phyloP scores from a whole-genome alignment of 2,797 vertebrate species.

The Spea hammondii region DNA sequence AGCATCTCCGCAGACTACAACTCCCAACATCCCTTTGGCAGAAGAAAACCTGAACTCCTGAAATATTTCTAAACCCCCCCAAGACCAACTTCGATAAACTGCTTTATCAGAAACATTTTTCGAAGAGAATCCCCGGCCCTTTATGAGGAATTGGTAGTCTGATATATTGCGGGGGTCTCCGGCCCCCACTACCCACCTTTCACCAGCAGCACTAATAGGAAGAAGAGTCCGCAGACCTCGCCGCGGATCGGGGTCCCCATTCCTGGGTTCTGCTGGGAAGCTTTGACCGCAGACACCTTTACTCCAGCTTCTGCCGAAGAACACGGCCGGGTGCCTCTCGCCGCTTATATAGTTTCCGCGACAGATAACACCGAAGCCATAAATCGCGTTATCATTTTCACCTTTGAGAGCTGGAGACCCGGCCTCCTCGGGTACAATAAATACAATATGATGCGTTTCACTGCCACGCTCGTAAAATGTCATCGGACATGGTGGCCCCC shows the following conservation, averaged over 20 bases:
- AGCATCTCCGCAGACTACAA: too few relatives aligned
- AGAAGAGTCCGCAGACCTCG: slow-evolving; percentile 3
- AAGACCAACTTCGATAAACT: too few relatives aligned
- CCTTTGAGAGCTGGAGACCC: slow-evolving; percentile 58
- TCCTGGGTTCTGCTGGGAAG: background rate
- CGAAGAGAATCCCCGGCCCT: too few relatives aligned
- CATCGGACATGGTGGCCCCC: slow-evolving; percentile 29
- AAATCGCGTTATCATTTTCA: slow-evolving; percentile 59
- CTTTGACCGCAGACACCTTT: background rate
- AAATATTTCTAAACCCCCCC: too few relatives aligned
- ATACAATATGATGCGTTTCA: slow-evolving; percentile 30
- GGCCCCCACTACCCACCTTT: background rate
- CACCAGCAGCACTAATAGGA: background rate
- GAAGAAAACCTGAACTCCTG: too few relatives aligned
- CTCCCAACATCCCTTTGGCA: too few relatives aligned
- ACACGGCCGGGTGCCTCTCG: background rate
- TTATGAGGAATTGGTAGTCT: too few relatives aligned
- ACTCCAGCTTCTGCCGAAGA: background rate
- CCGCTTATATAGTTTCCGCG: slow-evolving; percentile 56
- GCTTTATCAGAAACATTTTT: too few relatives aligned
- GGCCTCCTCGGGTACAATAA: slow-evolving; percentile 6
- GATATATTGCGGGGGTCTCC: too few relatives aligned
- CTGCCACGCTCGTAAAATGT: slow-evolving; percentile 35
- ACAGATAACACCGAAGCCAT: slow-evolving; percentile 56
- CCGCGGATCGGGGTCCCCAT: slow-evolving; percentile 31